A percentile compares a stretch with the other conserved stretches of the same genome.
phyloP scores from a whole-genome alignment of 1,140 invertebrate genomes.

The Trachymyrmex septentrionalis region DNA sequence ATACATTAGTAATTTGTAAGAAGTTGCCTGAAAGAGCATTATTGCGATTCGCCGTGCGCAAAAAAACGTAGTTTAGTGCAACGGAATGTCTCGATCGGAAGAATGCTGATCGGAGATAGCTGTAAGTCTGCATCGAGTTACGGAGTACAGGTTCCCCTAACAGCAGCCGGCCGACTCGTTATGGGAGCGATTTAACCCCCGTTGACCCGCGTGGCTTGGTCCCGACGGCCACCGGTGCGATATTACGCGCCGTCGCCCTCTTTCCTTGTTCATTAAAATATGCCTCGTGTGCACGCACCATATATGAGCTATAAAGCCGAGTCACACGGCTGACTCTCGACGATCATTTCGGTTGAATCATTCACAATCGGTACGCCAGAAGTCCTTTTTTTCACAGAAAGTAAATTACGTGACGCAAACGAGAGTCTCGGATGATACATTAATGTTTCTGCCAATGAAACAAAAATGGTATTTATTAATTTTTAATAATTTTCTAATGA shows the following conservation, averaged over 20 bases:
- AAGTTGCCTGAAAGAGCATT: background rate
- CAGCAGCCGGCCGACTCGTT: conserved; percentile 75
- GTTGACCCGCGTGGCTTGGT: conserved; percentile 78
- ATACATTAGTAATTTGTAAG: background rate
- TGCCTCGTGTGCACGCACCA: conserved; percentile 15
- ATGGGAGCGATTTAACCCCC: conserved; percentile 83
- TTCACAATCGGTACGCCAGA: background rate
- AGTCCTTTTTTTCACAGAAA: background rate
- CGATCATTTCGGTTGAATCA: conserved; percentile 6
- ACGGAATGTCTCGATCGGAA: background rate
- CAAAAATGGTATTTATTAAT: background rate
- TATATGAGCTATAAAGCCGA: conserved; percentile 46
- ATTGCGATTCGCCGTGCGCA: conserved; percentile 33
- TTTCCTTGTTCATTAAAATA: conserved; percentile 67
- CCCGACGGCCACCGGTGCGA: conserved; percentile 27
- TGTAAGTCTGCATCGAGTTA: conserved; percentile 42
- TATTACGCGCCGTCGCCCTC: conserved; percentile 63
- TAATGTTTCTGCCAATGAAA: background rate
- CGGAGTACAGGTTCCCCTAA: conserved; percentile 68
- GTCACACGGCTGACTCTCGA: conserved; percentile 26
- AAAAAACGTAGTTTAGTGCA: background rate
- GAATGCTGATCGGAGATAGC: conserved; percentile 13
- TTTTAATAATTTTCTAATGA: background rate
- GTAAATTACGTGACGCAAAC: background rate
- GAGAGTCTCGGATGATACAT: background rate